These are phyloP conservation scores for Ceratosolen fusciceps DNA, from an alignment of 1,140 invertebrate species.

Conservation along the genomic window DNA sequence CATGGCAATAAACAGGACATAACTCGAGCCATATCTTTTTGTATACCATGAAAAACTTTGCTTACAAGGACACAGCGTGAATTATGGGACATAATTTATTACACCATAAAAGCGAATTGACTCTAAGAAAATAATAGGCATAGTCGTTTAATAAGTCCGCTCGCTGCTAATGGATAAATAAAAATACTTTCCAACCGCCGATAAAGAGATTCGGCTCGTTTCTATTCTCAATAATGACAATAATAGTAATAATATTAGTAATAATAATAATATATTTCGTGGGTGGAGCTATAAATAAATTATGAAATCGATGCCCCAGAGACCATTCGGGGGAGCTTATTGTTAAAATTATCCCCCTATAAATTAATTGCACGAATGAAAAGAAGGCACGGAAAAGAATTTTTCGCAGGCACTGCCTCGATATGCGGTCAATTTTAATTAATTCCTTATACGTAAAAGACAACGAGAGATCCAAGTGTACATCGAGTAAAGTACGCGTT, in stretches of 20 bases:
- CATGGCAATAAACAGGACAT: neutral
- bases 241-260: too few relatives aligned
- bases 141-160: neutral
- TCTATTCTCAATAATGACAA: neutral
- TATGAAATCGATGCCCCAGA: neutral
- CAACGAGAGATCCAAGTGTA: too few relatives aligned
- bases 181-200: neutral
- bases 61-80: neutral
- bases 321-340: neutral
- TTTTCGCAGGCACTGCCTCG: neutral
- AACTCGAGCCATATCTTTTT: constrained; percentile 14
- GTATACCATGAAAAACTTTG: constrained; percentile 15
- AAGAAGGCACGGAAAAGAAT: neutral
- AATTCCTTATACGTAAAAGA: neutral
- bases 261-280: neutral
- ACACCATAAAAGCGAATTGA: neutral
- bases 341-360: neutral
- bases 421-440: neutral
- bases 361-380: neutral
- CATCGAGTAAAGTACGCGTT: too few relatives aligned
- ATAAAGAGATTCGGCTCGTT: neutral
- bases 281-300: neutral
- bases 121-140: neutral
- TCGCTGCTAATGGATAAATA: neutral
- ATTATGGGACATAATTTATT: constrained; percentile 3